A percentile compares a stretch with the other conserved stretches of the same genome.
phyloP scores from a whole-genome alignment of 2,888 invertebrate species.

The Phymatocera aterrima region DNA sequence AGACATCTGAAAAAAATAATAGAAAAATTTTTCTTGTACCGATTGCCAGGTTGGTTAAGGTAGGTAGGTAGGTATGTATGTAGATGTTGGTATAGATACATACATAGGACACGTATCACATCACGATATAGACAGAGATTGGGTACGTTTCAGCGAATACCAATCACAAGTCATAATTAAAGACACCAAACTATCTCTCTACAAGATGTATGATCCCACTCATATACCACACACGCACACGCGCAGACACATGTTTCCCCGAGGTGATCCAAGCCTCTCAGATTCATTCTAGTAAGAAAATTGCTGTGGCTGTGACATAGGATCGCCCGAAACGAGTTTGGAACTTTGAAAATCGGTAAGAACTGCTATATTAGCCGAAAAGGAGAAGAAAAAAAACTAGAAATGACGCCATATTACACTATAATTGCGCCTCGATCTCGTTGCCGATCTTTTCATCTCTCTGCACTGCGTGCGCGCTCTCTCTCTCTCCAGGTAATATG shows the following conservation, averaged over 20 bases:
- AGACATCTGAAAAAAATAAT: conserved; percentile 46
- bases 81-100: too few relatives aligned
- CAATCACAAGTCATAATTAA: background rate
- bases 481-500: background rate
- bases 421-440: background rate
- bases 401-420: too few relatives aligned
- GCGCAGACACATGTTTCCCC: too few relatives aligned
- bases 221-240: too few relatives aligned
- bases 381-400: background rate
- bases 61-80: background rate
- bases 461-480: too few relatives aligned
- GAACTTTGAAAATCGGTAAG: background rate
- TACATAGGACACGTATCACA: background rate
- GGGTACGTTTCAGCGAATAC: background rate
- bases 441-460: conserved; percentile 5
- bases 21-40: conserved; percentile 33
- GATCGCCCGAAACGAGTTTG: background rate
- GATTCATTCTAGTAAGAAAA: background rate
- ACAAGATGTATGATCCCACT: too few relatives aligned
- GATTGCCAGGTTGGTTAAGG: conserved; percentile 6
- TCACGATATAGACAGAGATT: background rate
- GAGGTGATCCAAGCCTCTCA: background rate
- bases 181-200: background rate
- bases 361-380: background rate
- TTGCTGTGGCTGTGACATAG: background rate